These are phyloP conservation scores for Nymphalis urticae DNA, from an alignment of 2,888 invertebrate species.

Conservation along the genomic window DNA sequence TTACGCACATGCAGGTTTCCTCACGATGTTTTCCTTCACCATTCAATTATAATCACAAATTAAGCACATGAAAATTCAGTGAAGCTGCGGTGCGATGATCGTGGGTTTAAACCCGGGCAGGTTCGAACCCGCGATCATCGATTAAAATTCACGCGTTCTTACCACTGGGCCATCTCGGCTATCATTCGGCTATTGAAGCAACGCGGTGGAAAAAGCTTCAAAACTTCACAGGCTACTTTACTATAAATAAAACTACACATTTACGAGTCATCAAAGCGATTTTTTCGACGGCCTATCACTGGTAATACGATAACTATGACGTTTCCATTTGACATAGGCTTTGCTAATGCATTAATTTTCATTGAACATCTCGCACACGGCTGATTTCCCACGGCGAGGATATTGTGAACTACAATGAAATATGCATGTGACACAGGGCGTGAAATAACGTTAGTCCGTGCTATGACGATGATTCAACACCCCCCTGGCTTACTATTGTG, in stretches of 20 bases:
- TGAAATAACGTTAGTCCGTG: constrained; percentile 65
- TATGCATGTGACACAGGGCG: constrained; percentile 69
- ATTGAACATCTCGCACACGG: constrained; percentile 45
- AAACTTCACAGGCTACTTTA: too few species aligned
- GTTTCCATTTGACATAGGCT: constrained; percentile 20
- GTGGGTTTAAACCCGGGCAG: too few species aligned
- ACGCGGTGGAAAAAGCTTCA: too few species aligned
- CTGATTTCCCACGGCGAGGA: constrained; percentile 71
- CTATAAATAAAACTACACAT: background rate
- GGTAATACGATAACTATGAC: constrained; percentile 1
- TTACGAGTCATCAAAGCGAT: background rate
- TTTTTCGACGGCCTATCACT: background rate
- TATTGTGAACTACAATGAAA: constrained; percentile 69
- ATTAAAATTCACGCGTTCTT: too few species aligned
- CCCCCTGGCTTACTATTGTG: constrained; percentile 39
- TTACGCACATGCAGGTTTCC: too few species aligned
- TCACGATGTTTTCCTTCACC: too few species aligned
- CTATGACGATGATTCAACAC: constrained; percentile 49
- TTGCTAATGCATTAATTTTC: constrained; percentile 41
- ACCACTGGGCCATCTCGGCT: too few species aligned
- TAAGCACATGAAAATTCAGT: too few species aligned
- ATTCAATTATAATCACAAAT: too few species aligned
- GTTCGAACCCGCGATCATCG: too few species aligned
- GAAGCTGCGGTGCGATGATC: too few species aligned
- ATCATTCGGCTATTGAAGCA: too few species aligned